These are phyloP conservation scores for Xerus inauris DNA, from an alignment of 2,113 vertebrate genomes.

Conservation along the genomic window DNA sequence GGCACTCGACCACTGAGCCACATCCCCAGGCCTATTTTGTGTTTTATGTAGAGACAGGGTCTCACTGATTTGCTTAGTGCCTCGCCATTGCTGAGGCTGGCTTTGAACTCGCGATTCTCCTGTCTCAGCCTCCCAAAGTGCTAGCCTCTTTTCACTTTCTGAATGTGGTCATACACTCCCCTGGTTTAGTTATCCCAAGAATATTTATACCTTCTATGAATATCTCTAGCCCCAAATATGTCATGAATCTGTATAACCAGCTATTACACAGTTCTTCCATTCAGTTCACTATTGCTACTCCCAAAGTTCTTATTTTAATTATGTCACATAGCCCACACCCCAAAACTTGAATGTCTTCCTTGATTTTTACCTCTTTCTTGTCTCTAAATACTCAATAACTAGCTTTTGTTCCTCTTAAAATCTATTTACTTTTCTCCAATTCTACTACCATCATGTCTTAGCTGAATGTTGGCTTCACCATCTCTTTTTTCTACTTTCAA, in stretches of 20 bases:
- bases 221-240: neutral
- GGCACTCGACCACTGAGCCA: too few species aligned
- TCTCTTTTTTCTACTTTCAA: neutral
- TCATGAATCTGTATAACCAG: neutral
- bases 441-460: neutral
- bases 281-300: neutral
- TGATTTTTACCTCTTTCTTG: neutral
- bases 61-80: too few species aligned
- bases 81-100: too few species aligned
- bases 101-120: too few species aligned
- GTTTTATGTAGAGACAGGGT: too few species aligned
- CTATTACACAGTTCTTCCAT: neutral
- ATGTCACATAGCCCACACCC: neutral
- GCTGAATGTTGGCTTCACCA: neutral
- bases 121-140: too few species aligned
- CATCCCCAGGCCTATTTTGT: too few species aligned
- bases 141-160: neutral
- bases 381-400: neutral
- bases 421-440: neutral
- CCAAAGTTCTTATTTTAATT: slow-evolving; percentile 15
- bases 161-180: neutral
- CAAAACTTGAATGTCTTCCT: neutral
- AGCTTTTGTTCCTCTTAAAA: neutral
- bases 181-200: neutral
- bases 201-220: neutral